A percentile compares a stretch with the other conserved stretches of the same genome.
phyloP scores from a whole-genome alignment of 1,140 invertebrate species.

The Formica selysi region DNA sequence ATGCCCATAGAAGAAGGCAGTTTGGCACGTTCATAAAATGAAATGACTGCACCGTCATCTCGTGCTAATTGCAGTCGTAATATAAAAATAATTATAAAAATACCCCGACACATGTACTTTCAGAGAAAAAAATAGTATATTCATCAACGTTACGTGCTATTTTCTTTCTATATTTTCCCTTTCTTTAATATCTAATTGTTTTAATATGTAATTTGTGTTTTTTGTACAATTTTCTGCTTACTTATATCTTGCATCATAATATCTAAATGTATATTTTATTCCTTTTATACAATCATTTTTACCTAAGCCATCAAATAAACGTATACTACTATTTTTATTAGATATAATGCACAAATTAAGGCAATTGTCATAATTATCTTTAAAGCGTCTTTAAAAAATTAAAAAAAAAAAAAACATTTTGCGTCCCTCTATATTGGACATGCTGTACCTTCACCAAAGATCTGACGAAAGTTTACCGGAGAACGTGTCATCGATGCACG shows the following conservation, averaged over 20 bases:
- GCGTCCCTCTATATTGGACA: no score
- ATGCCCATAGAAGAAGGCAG: background rate
- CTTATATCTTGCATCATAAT: background rate
- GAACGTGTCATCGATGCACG: background rate
- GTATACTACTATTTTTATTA: background rate
- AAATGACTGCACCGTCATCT: background rate
- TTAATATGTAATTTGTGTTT: background rate
- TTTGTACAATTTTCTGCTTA: background rate
- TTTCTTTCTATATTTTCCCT: background rate
- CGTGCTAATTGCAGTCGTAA: slow-evolving; percentile 3
- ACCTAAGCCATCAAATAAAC: background rate
- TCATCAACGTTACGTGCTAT: background rate
- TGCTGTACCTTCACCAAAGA: background rate
- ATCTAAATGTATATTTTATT: background rate
- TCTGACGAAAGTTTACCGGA: background rate
- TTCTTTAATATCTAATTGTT: background rate
- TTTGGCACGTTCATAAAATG: slow-evolving; percentile 15
- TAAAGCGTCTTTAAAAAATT: background rate
- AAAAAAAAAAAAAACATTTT: background rate
- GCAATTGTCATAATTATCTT: background rate
- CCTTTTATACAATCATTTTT: no score
- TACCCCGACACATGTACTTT: background rate
- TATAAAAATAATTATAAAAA: background rate
- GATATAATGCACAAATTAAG: background rate
- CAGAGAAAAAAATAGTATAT: background rate